A percentile compares a stretch with the other conserved stretches of the same genome.
phyloP scores from a whole-genome alignment of 2,888 invertebrate species.

The Tenthredo amoena region DNA sequence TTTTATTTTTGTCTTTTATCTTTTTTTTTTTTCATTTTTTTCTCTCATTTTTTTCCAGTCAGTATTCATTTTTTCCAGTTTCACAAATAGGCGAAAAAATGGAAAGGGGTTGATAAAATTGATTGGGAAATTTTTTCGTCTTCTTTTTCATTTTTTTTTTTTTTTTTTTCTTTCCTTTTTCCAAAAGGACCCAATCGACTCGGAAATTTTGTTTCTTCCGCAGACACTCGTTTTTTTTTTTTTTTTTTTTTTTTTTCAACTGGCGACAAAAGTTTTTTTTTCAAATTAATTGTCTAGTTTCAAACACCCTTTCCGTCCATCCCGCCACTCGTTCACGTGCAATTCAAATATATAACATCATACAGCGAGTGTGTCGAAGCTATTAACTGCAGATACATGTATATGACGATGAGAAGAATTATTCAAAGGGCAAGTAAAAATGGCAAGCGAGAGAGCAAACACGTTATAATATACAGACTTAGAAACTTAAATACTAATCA shows the following conservation, averaged over 20 bases:
- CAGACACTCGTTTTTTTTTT: not conserved
- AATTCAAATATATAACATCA: not conserved
- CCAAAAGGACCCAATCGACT: not conserved
- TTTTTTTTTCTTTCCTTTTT: not conserved
- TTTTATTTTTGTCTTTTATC: not conserved
- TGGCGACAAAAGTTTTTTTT: not conserved
- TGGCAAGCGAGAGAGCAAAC: slow-evolving; percentile 52
- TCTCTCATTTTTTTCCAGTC: not conserved
- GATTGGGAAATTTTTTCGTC: not conserved
- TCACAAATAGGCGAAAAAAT: not conserved
- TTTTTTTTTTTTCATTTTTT: not conserved
- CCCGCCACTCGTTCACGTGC: not conserved
- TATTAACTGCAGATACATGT: too few species aligned
- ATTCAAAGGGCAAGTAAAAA: slow-evolving; percentile 34
- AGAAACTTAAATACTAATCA: slow-evolving; percentile 47
- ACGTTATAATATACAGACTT: slow-evolving; percentile 4
- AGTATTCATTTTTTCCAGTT: not conserved
- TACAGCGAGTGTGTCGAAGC: too few species aligned
- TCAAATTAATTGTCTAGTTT: not conserved
- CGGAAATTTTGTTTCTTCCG: not conserved
- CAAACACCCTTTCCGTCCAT: not conserved
- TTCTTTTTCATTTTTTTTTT: not conserved
- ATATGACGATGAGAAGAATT: not conserved
- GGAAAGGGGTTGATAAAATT: not conserved
- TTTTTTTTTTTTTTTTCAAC: not conserved